Percentiles rank a stretch among this genome's conserved stretches.
Evolutionary conservation across 2,888 invertebrate genomes (phyloP).

Genomic region (Caenorhabditis doughertyi): DNA sequence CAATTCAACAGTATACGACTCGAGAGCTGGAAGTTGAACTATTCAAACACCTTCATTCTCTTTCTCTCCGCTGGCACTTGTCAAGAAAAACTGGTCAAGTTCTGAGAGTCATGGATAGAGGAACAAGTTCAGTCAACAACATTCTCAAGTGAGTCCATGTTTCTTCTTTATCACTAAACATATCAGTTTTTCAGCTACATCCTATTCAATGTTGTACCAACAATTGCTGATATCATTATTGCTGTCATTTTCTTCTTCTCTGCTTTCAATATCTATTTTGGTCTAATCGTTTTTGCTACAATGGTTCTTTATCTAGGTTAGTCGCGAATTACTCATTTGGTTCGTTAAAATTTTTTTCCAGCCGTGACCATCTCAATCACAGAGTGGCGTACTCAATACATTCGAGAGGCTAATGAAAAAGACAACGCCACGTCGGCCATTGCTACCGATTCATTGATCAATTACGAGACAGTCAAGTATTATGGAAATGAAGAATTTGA

Average conservation of each 20-base stretch:
- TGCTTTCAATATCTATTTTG: constrained; percentile 95
- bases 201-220: constrained; percentile 92
- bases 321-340: too few relatives aligned
- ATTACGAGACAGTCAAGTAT: constrained; percentile 98
- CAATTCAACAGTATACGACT: constrained; percentile 95
- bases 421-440: constrained; percentile 94
- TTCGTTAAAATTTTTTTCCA: constrained; percentile 83
- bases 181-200: constrained; percentile 80
- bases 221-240: constrained; percentile 92
- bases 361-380: constrained; percentile 93
- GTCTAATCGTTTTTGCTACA: constrained; percentile 93
- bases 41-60: constrained; percentile 79
- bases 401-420: constrained; percentile 93
- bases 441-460: constrained; percentile 93
- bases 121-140: constrained; percentile 96
- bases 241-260: constrained; percentile 93
- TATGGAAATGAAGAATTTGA: constrained; percentile 96
- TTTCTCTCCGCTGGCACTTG: constrained; percentile 96
- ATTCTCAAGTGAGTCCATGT: constrained; percentile 87
- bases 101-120: constrained; percentile 95
- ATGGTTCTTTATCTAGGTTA: constrained; percentile 96
- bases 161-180: background rate
- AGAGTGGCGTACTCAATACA: constrained; percentile 97
- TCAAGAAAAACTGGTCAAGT: constrained; percentile 97
- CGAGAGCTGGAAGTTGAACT: constrained; percentile 88